Evolutionary conservation across 2,888 invertebrate genomes (phyloP), one percentile per base, ranked within the genome.

Genomic region (Eupithecia vulgata): DNA sequence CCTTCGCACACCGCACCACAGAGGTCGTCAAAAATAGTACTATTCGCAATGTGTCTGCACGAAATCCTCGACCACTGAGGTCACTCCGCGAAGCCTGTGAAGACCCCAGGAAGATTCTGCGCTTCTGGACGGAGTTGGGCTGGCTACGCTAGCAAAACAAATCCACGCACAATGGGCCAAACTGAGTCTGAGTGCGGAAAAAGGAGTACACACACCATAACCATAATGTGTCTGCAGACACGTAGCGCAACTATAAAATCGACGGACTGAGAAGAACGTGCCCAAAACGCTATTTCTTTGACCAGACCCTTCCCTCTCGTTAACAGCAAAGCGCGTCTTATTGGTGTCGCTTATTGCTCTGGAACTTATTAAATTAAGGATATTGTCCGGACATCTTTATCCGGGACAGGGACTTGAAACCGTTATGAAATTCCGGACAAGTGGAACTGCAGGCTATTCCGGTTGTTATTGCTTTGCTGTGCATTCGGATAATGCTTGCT

Each of bases 361-460:
- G 74, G 83, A 89, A 88, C 89, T 91, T 88, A 91, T 91, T 88
- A 90, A 91, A 91, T 91, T 91, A 91, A 84, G 84, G 82, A 89
- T 91, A 91, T 90, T 91, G 89, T 91, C 79, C 71, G 77, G 87
- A 84, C 86, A 88, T 91, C 88, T 88, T 76, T 69, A 68, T 71
- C 68, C 45, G 45, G 45, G 13, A 25, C 75, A 64, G 76, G 69
- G 74, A 77, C 78, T 77, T 71, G 65, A 61, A 66, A 34, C 52
- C 64, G 77, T 79, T 77, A 76, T 79, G 80, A 78, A 78, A 80
- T 72, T 74, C 76, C 71, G 48, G 64, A 69, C 42, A 70, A 79
- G 68, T 71, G 71, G 17, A 61, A 34, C 69, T 72, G 66, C 61
- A 34, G n/a, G 62, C 71, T 68, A 70, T 68, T 72, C 64, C 67